Base-by-base conservation (phyloP, 2,888 invertebrate genomes). In the Lasioglossum lativentre region DNA sequence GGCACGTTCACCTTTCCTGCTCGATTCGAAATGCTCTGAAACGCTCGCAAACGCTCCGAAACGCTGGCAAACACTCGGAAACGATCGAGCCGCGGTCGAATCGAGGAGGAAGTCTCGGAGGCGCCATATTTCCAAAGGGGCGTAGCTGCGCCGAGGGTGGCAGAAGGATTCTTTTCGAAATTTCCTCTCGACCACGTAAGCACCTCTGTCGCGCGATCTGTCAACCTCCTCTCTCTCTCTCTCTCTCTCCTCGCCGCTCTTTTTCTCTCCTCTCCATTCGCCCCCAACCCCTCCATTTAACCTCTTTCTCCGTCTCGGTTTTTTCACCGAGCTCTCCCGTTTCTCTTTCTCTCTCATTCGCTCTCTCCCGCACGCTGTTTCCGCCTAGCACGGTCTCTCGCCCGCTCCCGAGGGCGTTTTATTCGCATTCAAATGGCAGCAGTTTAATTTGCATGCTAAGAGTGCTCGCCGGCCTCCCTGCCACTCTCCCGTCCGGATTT, bases 371-470 rank as follows among this genome's bases (percentile, higher is more conserved):
- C 76, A 23, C 47, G 47, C 59, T 81, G 82, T 75, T 82, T 80
- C 82, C 86, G 81, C 68, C 78, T 10, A 16, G 78, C 83, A 38
- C 47, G 47, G 47, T 34, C 47, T 52, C 72, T 71, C 78, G 73
- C 77, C 72, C 86, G 47, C 80, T 91, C 91, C 78, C 89, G 88
- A 87, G 91, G 91, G 92, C 93, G 93, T 95, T 95, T 94, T 94
- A 95, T 95, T 94, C 94, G 93, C 94, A 94, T 95, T 94, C 94
- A 94, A 95, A 95, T 94, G 94, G 94, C 93, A 93, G 94, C 92
- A 95, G 94, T 95, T 95, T 95, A 95, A 95, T 95, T 95, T 95
- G 95, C 95, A 95, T 95, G 95, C 94, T 95, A 95, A 95, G 94
- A 95, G 94, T 92, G 90, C 92, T 90, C 89, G 87, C 88, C 89